Evolutionary conservation across 2,797 vertebrate species (phyloP).

Genomic region (Hypotaenidia okinawae): DNA sequence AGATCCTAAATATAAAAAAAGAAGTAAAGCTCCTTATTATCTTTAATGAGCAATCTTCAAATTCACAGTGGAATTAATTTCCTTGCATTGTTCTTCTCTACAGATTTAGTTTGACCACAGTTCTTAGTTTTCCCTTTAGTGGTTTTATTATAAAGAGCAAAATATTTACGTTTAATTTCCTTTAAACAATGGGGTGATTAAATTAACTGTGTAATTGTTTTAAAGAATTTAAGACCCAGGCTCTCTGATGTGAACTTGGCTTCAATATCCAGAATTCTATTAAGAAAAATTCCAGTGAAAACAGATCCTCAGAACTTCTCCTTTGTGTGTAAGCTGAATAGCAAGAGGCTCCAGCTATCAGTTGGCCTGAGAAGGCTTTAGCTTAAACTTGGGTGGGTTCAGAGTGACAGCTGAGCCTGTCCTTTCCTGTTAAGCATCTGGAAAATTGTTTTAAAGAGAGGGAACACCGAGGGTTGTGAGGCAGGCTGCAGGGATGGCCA

Average conservation of each 20-base stretch:
- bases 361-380: background rate
- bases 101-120: background rate
- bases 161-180: constrained; percentile 48
- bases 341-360: background rate
- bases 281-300: constrained; percentile 16
- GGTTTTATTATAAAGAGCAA: constrained; percentile 32
- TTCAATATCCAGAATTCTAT: background rate
- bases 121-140: background rate
- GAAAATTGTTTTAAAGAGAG: background rate
- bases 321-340: background rate
- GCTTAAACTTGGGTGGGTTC: background rate
- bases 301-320: background rate
- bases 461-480: background rate
- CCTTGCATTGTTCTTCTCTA: constrained; percentile 17
- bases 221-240: background rate
- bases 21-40: constrained; percentile 39
- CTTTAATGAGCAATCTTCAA: constrained; percentile 23
- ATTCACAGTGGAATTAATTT: constrained; percentile 33
- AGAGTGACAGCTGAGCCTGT: background rate
- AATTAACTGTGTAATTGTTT: constrained; percentile 53
- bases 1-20: constrained; percentile 25
- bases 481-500: background rate
- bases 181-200: constrained; percentile 27
- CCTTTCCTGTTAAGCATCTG: background rate
- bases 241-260: constrained; percentile 24